Evolutionary conservation across 1,140 invertebrate species (phyloP).

Genomic region (Musca domestica): DNA sequence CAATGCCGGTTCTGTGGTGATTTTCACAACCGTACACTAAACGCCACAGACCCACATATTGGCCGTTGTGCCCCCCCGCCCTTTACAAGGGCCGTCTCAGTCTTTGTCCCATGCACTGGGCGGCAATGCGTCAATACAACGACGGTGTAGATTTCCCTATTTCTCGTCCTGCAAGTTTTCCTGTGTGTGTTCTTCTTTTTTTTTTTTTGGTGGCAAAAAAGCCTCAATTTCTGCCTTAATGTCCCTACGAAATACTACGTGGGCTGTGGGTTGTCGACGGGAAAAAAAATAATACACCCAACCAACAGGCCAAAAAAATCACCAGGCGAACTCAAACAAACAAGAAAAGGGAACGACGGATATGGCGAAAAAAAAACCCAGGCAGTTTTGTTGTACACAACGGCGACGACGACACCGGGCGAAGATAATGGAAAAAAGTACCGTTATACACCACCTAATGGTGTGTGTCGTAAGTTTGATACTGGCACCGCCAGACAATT

Average conservation of each 20-base stretch:
- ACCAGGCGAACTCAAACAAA: not conserved
- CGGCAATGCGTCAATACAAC: too few relatives aligned
- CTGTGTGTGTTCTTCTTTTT: too few relatives aligned
- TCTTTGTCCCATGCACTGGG: too few relatives aligned
- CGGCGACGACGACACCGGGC: too few relatives aligned
- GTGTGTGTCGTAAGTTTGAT: constrained; percentile 24
- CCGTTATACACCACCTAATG: constrained; percentile 25
- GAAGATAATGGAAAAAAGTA: constrained; percentile 1
- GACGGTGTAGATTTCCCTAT: not conserved
- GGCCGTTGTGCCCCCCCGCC: too few relatives aligned
- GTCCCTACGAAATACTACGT: constrained; percentile 2
- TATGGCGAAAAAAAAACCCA: constrained; percentile 13
- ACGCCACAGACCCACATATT: too few relatives aligned
- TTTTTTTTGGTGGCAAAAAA: not conserved
- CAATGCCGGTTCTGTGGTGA: too few relatives aligned
- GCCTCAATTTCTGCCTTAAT: constrained; percentile 20
- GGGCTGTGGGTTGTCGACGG: not conserved
- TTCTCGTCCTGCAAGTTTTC: too few relatives aligned
- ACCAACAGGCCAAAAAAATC: not conserved
- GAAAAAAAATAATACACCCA: too few relatives aligned
- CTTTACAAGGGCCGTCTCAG: too few relatives aligned
- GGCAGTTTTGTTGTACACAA: constrained; percentile 3
- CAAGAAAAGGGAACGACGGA: not conserved
- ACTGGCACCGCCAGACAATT: constrained; percentile 22
- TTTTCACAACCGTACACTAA: too few relatives aligned